These are phyloP conservation scores for Tipula helvola DNA, from an alignment of 2,888 invertebrate species.

Conservation along the genomic window DNA sequence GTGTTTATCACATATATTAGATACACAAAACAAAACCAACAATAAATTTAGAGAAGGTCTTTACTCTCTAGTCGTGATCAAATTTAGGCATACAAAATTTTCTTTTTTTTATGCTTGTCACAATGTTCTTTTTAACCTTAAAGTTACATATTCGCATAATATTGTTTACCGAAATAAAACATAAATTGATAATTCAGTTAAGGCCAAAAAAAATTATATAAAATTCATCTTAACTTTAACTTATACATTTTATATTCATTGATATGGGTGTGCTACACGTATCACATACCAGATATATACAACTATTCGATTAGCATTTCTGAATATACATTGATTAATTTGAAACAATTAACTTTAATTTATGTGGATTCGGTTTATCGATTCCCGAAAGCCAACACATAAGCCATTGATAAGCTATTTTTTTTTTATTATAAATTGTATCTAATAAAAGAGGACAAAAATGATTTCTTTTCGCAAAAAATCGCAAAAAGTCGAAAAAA, in stretches of 20 bases:
- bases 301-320: background rate
- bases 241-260: background rate
- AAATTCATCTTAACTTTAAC: background rate
- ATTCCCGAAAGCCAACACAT: background rate
- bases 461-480: background rate
- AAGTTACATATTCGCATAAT: background rate
- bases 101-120: background rate
- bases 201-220: background rate
- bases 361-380: background rate
- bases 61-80: background rate
- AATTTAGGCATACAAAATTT: background rate
- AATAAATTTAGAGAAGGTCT: background rate
- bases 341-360: background rate
- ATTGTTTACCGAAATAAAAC: background rate
- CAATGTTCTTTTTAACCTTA: background rate
- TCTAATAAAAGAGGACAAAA: background rate
- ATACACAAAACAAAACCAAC: background rate
- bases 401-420: background rate
- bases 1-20: background rate
- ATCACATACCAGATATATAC: background rate
- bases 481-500: background rate
- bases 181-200: background rate
- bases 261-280: background rate
- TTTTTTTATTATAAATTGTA: background rate
- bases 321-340: background rate